Conservation (phyloP, 2,113 vertebrate species). For the Gavia stellata region DNA sequence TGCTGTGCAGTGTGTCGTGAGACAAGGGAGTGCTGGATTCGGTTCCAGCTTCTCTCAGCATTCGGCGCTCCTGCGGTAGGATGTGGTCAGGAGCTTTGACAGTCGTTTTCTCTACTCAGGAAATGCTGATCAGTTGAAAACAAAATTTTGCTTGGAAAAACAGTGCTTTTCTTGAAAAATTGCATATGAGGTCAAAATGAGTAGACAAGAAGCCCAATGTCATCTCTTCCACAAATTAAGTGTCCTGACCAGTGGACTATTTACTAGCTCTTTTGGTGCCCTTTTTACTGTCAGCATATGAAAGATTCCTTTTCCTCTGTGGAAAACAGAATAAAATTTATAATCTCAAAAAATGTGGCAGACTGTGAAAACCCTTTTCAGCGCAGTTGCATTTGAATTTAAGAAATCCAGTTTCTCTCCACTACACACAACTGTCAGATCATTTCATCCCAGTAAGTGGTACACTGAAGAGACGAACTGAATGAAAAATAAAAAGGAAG, state of each 20-base stretch:
- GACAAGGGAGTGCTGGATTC: background rate
- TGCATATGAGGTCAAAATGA: background rate
- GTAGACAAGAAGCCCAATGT: background rate
- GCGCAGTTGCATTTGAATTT: background rate
- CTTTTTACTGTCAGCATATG: background rate
- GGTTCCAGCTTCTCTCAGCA: background rate
- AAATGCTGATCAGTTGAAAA: background rate
- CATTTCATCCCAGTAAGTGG: background rate
- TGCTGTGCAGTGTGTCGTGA: background rate
- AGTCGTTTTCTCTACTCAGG: background rate
- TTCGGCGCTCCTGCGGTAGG: background rate
- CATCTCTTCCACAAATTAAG: background rate
- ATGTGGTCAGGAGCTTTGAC: background rate
- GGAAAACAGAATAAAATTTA: background rate
- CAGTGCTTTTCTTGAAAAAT: background rate
- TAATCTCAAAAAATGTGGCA: background rate
- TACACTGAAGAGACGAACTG: background rate
- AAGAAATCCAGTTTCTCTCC: background rate
- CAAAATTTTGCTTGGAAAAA: background rate
- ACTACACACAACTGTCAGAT: background rate
- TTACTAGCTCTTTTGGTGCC: background rate
- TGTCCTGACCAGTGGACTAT: background rate
- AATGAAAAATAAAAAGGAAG: background rate
- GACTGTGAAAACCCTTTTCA: slow-evolving; percentile 5
- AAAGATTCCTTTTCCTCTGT: background rate